Evolutionary conservation across 1,140 invertebrate species (phyloP).

Genomic region (Conus betulinus): DNA sequence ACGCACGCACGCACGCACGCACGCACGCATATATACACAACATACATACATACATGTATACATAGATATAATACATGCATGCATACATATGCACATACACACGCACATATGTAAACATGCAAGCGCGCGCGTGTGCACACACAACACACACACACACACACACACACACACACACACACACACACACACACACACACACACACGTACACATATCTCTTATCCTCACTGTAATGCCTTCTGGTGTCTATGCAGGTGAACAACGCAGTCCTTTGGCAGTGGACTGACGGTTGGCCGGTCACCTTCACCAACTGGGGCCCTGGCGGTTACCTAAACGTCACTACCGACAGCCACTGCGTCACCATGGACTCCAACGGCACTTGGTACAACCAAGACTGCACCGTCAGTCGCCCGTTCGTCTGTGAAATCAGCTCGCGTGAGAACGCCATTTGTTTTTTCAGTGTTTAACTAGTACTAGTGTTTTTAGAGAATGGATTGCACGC

Average conservation of each 20-base stretch:
- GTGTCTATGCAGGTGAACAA: neutral
- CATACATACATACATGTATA: no score
- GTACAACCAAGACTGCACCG: neutral
- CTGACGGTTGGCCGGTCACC: conserved; percentile 26
- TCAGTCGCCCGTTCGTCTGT: neutral
- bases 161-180: no score
- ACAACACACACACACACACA: no score
- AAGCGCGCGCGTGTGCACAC: no score
- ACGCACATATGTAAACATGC: no score
- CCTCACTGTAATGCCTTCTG: no score
- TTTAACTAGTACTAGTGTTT: no score
- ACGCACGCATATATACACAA: no score
- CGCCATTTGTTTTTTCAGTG: neutral
- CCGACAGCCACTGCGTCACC: neutral
- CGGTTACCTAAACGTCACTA: neutral
- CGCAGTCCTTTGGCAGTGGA: neutral
- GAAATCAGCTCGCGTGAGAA: conserved; percentile 14
- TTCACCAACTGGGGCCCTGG: conserved; percentile 12
- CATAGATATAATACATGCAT: no score
- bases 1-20: conserved; percentile 10
- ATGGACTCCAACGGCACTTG: conserved; percentile 18
- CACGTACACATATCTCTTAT: no score
- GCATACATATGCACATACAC: neutral
- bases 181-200: no score
- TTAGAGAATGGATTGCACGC: no score